Base-by-base conservation (phyloP, 2,888 invertebrate species). In the Anoncus sp. region DNA sequence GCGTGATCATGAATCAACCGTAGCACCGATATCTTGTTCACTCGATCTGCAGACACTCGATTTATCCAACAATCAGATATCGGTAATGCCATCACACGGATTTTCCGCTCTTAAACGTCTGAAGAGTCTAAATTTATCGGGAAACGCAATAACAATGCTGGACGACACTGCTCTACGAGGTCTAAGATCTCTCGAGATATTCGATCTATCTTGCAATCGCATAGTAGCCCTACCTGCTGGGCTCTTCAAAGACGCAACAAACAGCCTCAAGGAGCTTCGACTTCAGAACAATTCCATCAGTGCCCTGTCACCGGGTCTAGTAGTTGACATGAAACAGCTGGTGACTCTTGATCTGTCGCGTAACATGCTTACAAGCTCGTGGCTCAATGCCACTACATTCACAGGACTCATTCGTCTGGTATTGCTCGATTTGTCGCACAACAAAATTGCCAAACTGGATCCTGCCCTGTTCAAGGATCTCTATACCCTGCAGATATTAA, bases 201-300 rank as follows among this genome's bases (percentile, higher is more conserved):
- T 98, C 80, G 97, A 98, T 92, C 92, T 98, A 70, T 97, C 98
- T 38, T 96, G 97, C 86, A 98, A 98, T 92, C 96, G 96, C 93
- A 95, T 98, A 81, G 96, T 96, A 45, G 96, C 97, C 66, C 93
- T 98, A 83, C 98, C 98, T 51, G 95, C 96, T 80, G 96, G 96
- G 87, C 92, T 98, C 82, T 97, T 98, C 88, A 94, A 94, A 89
- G 97, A 97, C 91, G 94, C 95, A 86, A 93, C 94, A 65, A 94
- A 94, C 81, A 94, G 95, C 79, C 95, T 98, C 85, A 96, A 96
- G 92, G 97, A 98, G 92, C 95, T 98, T 87, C 96, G 97, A 92
- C 92, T 98, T 89, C 97, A 97, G 91, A 98, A 98, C 92, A 98
- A 98, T 93, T 97, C 97, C 22, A 96, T 98, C 85, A 95, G 96